Base-by-base conservation (phyloP, 1,140 invertebrate genomes). In the Penaeus chinensis region DNA sequence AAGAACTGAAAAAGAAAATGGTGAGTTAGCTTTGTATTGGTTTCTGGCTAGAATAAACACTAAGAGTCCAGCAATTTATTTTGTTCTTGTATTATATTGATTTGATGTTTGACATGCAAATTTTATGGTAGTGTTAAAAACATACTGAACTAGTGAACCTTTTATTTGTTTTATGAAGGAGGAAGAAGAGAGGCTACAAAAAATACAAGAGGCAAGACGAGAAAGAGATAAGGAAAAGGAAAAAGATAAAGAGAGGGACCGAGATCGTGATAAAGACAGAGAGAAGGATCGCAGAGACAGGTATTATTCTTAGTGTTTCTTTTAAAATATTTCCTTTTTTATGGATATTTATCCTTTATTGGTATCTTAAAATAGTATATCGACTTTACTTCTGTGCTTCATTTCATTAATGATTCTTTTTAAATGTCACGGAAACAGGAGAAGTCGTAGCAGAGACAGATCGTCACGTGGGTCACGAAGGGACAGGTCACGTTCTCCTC, bases 1-100 rank as follows among this genome's bases (percentile, higher is more conserved):
- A 98, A 92, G 98, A 99, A 71, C 81, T 90, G 16, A 90, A 89
- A 79, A 90, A 96, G 91, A 93, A 95, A 92, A 94, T 95, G 94
- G 94, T 95, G 93, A 92, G 91, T 91, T 19, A 37, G 20, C 22
- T 65, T 61, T 82, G 13, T 81, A n/a, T 74, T 47, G 5, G 22
- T 71, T 78, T 42, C 61, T 13, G 54, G 10, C 10, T 54, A 16
- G 54, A 54, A 8, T 54, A 16, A 54, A 42, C 37, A 54, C 5
- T 54, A 54, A 54, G 37, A 42, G 4, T 42, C 37, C 4, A 8
- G 37, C 4, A 2, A 42, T 42, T 42, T 42, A 42, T 8, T 7
- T 42, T 42, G 7, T 42, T 8, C 4, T 42, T 42, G 7, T 5
- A 42, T 42, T 7, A 42, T 42, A 3, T 42, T 42, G 7, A 42